phyloP scores from a whole-genome alignment of 2,113 vertebrate genomes.

The Istiophorus platypterus region DNA sequence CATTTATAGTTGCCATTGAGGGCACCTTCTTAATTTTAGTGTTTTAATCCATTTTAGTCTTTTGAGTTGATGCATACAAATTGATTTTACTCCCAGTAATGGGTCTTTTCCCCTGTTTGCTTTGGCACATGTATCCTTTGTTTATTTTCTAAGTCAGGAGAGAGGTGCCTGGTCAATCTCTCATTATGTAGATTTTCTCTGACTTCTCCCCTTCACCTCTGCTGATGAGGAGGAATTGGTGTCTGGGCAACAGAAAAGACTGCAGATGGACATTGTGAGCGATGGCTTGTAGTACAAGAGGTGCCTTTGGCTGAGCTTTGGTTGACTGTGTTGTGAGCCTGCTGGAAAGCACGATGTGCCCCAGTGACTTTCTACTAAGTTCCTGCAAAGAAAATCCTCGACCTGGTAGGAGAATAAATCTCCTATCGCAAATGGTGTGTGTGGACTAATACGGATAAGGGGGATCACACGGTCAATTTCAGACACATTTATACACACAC shows the following conservation, averaged over 20 bases:
- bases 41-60: slow-evolving; percentile 8
- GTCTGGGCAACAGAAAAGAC: slow-evolving; percentile 78
- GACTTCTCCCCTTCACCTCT: slow-evolving; percentile 57
- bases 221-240: slow-evolving; percentile 84
- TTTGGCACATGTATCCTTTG: slow-evolving; percentile 76
- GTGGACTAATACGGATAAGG: slow-evolving; percentile 40
- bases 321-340: slow-evolving; percentile 49
- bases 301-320: slow-evolving; percentile 71
- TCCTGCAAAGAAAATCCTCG: slow-evolving; percentile 28
- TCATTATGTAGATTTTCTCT: slow-evolving; percentile 76
- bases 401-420: slow-evolving; percentile 43
- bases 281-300: slow-evolving; percentile 76
- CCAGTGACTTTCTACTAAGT: slow-evolving; percentile 18
- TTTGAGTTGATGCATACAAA: slow-evolving; percentile 59
- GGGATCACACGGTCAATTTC: slow-evolving; percentile 51
- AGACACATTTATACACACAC: slow-evolving; percentile 43
- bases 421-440: slow-evolving; percentile 13
- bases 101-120: slow-evolving; percentile 82
- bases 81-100: slow-evolving; percentile 79
- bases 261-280: slow-evolving; percentile 76
- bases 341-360: slow-evolving; percentile 43
- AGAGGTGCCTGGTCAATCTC: slow-evolving; percentile 81
- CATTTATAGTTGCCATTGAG: background rate
- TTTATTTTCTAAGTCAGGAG: slow-evolving; percentile 85
- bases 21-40: background rate